Evolutionary conservation across 2,797 vertebrate species (phyloP).

Genomic region (Monodelphis domestica): DNA sequence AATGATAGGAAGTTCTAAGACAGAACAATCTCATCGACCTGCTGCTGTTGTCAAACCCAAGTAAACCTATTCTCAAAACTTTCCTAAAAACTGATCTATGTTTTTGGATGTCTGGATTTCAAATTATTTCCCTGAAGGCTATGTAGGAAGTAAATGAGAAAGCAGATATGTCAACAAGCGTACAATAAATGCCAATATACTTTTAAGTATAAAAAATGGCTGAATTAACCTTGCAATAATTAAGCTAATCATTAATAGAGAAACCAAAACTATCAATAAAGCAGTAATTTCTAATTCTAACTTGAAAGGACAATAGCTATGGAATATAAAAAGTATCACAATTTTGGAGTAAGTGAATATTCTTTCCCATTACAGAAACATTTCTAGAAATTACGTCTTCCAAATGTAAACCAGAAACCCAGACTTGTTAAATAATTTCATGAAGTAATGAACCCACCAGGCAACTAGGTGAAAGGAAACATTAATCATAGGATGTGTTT

Average conservation of each 20-base stretch:
- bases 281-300: too few relatives aligned
- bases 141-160: not conserved
- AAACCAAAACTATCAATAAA: not conserved
- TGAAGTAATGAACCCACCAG: not conserved
- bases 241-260: not conserved
- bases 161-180: not conserved
- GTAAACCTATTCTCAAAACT: not conserved
- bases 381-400: not conserved
- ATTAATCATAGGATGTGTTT: not conserved
- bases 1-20: not conserved
- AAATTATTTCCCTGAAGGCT: not conserved
- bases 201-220: not conserved
- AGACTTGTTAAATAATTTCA: not conserved
- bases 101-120: not conserved
- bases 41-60: not conserved
- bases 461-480: not conserved
- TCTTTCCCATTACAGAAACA: not conserved
- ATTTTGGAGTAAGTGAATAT: not conserved
- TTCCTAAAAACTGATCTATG: not conserved
- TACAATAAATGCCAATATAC: not conserved
- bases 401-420: not conserved
- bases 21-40: not conserved
- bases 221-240: not conserved
- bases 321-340: not conserved
- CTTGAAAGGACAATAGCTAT: not conserved